Percentiles rank a stretch among this genome's conserved stretches.
These are phyloP conservation scores for Lottia gigantea DNA, from an alignment of 2,888 invertebrate species.

Conservation along the genomic window DNA sequence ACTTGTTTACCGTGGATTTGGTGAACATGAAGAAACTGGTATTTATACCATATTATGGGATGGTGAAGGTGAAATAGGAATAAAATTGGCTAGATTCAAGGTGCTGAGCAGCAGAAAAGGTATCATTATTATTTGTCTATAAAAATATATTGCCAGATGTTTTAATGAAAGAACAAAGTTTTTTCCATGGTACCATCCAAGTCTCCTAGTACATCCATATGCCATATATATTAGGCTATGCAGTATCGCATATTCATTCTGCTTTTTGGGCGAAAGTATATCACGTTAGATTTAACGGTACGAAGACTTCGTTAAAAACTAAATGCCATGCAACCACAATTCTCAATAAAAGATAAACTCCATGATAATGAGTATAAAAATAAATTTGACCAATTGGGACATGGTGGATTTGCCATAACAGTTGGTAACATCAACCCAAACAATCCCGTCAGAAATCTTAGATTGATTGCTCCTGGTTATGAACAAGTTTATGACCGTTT, in stretches of 20 bases:
- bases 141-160: no score
- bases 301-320: no score
- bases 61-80: slow-evolving; percentile 44
- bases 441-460: slow-evolving; percentile 47
- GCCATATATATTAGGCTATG: no score
- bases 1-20: slow-evolving; percentile 35
- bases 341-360: no score
- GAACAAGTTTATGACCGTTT: slow-evolving; percentile 45
- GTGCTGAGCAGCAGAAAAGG: slow-evolving; percentile 44
- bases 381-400: slow-evolving; percentile 31
- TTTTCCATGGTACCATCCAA: no score
- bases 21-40: slow-evolving; percentile 34
- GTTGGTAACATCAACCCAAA: slow-evolving; percentile 41
- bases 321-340: no score
- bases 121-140: slow-evolving; percentile 17
- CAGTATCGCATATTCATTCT: no score
- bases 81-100: slow-evolving; percentile 30
- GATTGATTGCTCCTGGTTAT: slow-evolving; percentile 48
- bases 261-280: no score
- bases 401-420: slow-evolving; percentile 40
- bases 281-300: no score
- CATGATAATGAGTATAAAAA: no score
- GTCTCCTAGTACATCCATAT: no score
- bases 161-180: no score
- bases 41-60: slow-evolving; percentile 49